A percentile compares a stretch with the other conserved stretches of the same genome.
Evolutionary conservation across 1,140 invertebrate species (phyloP).

Genomic region (Ceratina calcarata): DNA sequence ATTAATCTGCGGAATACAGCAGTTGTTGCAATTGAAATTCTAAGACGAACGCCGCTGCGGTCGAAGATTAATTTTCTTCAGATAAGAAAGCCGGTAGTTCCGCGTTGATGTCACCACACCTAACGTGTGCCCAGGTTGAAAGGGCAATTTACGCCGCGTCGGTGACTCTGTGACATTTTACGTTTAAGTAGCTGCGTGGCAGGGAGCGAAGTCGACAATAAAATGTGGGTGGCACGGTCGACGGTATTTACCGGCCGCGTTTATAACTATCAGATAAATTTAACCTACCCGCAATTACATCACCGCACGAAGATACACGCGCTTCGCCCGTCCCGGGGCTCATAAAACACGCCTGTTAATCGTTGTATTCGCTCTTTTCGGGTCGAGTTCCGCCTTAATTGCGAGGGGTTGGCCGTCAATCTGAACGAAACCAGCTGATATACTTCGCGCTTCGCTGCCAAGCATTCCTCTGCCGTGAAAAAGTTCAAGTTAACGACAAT

Average conservation of each 20-base stretch:
- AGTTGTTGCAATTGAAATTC: too few species aligned
- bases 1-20: too few species aligned
- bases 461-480: not conserved
- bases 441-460: constrained; percentile 11
- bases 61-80: not conserved
- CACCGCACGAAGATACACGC: constrained; percentile 24
- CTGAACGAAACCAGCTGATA: constrained; percentile 10
- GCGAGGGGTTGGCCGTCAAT: constrained; percentile 19
- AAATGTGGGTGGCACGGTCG: constrained; percentile 28
- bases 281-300: constrained; percentile 38
- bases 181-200: not conserved
- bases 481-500: too few species aligned
- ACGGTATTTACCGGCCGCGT: constrained; percentile 27
- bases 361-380: constrained; percentile 45
- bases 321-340: constrained; percentile 1
- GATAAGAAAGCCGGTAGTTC: not conserved
- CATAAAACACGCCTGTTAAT: constrained; percentile 47
- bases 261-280: constrained; percentile 46
- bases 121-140: not conserved
- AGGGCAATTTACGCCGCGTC: not conserved
- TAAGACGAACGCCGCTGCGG: too few species aligned
- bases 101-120: not conserved
- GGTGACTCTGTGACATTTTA: constrained; percentile 33
- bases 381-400: constrained; percentile 46
- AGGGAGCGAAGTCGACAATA: constrained; percentile 20